phyloP scores from a whole-genome alignment of 2,797 vertebrate species.

The Pangasius macronema region DNA sequence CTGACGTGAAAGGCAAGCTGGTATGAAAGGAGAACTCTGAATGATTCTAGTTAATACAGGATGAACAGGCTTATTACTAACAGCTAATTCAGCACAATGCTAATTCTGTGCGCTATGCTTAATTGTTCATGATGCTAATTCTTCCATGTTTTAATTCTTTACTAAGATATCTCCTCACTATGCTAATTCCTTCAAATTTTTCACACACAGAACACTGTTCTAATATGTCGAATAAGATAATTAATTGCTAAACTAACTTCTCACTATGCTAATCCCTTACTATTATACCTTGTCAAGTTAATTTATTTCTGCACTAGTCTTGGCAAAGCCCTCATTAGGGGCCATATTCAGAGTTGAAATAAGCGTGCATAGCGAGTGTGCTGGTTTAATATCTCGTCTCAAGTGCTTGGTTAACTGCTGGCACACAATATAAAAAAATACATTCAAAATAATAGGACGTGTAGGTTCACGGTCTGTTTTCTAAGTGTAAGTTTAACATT shows the following conservation, averaged over 20 bases:
- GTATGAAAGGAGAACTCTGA: neutral
- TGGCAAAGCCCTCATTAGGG: neutral
- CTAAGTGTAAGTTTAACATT: neutral
- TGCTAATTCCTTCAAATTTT: neutral
- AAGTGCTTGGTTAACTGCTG: neutral
- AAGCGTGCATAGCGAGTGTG: neutral
- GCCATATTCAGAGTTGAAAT: neutral
- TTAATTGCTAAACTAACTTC: neutral
- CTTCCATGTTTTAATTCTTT: neutral
- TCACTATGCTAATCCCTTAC: neutral
- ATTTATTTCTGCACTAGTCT: neutral
- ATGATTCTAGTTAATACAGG: neutral
- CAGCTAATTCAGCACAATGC: neutral
- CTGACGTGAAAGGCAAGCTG: slow-evolving; percentile 18
- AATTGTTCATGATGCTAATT: slow-evolving; percentile 4
- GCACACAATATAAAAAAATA: neutral
- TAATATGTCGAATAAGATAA: neutral
- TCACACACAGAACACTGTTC: neutral
- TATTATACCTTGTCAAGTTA: neutral
- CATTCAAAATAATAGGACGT: neutral
- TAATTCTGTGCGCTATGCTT: neutral
- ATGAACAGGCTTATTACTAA: slow-evolving; percentile 7
- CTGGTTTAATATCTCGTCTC: neutral
- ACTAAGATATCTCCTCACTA: neutral
- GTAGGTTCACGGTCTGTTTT: neutral